A percentile compares a stretch with the other conserved stretches of the same genome.
These are phyloP conservation scores for Silurus meridionalis DNA, from an alignment of 2,113 vertebrate species.

Conservation along the genomic window DNA sequence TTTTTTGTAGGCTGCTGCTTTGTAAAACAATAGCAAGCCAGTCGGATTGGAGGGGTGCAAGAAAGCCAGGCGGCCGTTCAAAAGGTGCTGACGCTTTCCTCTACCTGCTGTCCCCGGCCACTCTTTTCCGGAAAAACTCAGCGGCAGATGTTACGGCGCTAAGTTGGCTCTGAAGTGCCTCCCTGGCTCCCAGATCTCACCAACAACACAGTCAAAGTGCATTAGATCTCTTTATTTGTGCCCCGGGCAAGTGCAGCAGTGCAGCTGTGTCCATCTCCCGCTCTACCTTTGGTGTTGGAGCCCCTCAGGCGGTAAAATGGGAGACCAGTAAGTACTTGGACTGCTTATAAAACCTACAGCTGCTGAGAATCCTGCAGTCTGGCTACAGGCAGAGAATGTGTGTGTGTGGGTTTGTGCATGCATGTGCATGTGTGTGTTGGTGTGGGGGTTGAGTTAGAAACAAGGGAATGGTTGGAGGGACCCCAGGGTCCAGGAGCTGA, in stretches of 20 bases:
- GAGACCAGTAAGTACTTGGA: conserved; percentile 67
- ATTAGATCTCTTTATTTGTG: conserved; percentile 93
- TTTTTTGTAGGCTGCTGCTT: conserved; percentile 74
- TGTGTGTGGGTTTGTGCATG: conserved; percentile 1
- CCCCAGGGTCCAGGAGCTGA: conserved; percentile 67
- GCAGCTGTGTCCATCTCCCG: conserved; percentile 93
- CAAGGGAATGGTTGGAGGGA: conserved; percentile 53
- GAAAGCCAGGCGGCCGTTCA: conserved; percentile 67
- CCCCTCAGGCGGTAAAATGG: conserved; percentile 83
- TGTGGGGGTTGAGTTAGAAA: conserved; percentile 11
- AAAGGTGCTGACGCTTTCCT: conserved; percentile 79
- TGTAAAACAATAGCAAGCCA: conserved; percentile 76
- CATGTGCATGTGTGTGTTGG: not conserved
- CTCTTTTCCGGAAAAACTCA: conserved; percentile 79
- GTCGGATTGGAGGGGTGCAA: conserved; percentile 45
- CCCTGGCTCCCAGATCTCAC: conserved; percentile 80
- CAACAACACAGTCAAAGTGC: conserved; percentile 83
- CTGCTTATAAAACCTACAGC: conserved; percentile 76
- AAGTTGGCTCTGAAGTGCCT: conserved; percentile 95
- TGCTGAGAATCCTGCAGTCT: conserved; percentile 80
- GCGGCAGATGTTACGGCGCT: conserved; percentile 87
- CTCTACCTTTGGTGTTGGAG: conserved; percentile 90
- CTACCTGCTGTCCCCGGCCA: conserved; percentile 88
- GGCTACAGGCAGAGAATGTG: conserved; percentile 69
- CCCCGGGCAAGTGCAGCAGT: conserved; percentile 86